Percentiles rank a stretch among this genome's conserved stretches.
Evolutionary conservation across 2,797 vertebrate genomes (phyloP).

Genomic region (Chloroceryle inda): DNA sequence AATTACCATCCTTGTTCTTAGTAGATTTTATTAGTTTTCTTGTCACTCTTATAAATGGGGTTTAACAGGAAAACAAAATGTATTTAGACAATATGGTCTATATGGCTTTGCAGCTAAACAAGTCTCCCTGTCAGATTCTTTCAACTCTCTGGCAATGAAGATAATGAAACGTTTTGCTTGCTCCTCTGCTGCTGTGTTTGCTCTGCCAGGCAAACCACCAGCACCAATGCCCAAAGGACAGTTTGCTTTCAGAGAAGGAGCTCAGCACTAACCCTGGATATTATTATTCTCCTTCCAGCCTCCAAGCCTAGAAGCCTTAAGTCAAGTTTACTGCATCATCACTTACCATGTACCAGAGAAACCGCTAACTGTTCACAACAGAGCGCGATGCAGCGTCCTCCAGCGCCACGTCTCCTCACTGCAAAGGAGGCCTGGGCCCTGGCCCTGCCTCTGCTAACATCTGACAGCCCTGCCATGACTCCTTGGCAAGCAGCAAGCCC

Average conservation of each 20-base stretch:
- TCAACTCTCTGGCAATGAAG: not conserved
- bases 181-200: not conserved
- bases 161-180: not conserved
- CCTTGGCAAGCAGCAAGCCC: not conserved
- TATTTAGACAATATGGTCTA: constrained; percentile 37
- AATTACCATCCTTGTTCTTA: constrained; percentile 48
- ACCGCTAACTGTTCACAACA: not conserved
- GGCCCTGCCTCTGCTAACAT: not conserved
- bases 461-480: not conserved
- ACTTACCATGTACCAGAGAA: not conserved
- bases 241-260: not conserved
- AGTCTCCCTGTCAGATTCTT: constrained; percentile 31
- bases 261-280: not conserved
- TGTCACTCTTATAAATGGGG: constrained; percentile 56
- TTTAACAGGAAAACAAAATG: constrained; percentile 48
- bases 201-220: not conserved
- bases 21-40: constrained; percentile 58
- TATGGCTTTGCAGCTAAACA: constrained; percentile 24
- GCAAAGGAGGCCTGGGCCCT: not conserved
- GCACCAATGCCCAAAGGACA: not conserved
- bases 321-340: not conserved
- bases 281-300: not conserved
- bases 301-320: not conserved
- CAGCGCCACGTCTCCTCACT: not conserved
- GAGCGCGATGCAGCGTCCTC: fast-evolving